Conservation (phyloP, 2,113 vertebrate genomes). For the Coryphaenoides rupestris region DNA sequence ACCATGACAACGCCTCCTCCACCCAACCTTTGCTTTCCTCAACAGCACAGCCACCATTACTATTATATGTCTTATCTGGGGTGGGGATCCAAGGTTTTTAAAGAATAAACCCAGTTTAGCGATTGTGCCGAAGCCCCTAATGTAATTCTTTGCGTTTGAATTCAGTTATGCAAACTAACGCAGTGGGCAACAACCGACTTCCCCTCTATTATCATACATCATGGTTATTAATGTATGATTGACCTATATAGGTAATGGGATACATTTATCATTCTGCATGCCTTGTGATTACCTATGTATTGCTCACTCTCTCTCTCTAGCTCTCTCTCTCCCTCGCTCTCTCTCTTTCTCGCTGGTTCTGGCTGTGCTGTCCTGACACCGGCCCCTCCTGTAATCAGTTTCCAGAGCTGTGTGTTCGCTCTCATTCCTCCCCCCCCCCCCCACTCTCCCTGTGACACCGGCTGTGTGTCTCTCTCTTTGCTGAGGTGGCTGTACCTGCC, state of each 20-base stretch:
- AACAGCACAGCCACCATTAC: too few species aligned
- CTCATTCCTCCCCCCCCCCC: constrained; percentile 11
- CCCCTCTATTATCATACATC: constrained; percentile 9
- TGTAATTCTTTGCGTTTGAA: constrained; percentile 40
- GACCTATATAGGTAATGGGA: constrained; percentile 58
- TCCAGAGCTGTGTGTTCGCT: constrained; percentile 19
- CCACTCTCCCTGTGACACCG: constrained; percentile 35
- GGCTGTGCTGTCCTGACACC: constrained; percentile 25
- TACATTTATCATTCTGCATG: constrained; percentile 54
- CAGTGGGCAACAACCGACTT: constrained; percentile 35
- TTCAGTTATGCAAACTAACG: constrained; percentile 36
- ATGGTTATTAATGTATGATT: constrained; percentile 56
- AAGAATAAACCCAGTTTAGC: constrained; percentile 27
- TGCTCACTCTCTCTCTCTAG: constrained; percentile 19
- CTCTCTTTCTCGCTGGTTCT: not conserved
- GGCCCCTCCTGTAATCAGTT: constrained; percentile 19
- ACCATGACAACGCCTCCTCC: too few species aligned
- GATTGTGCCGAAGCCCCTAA: constrained; percentile 12
- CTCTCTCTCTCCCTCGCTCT: not conserved
- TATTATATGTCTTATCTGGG: too few species aligned
- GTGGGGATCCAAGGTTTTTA: constrained; percentile 5
- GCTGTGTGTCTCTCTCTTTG: constrained; percentile 60
- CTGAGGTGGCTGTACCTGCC: constrained; percentile 75
- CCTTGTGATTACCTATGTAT: constrained; percentile 55
- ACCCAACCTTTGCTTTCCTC: too few species aligned